Base-by-base conservation (phyloP, 2,888 invertebrate species). In the Platycnemis pennipes region DNA sequence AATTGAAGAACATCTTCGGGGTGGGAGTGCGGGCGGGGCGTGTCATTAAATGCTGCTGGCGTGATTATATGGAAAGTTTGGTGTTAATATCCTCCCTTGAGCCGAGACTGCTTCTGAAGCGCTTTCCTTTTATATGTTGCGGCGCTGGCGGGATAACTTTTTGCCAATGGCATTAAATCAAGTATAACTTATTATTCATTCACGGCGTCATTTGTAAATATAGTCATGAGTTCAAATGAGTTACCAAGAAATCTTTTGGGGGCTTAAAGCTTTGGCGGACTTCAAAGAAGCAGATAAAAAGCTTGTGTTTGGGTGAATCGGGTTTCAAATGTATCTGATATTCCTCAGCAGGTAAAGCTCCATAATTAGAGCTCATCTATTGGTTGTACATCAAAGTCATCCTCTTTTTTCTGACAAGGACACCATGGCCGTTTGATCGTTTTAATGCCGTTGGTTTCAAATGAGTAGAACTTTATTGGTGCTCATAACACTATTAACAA, bases 1-100 rank as follows among this genome's bases (percentile, higher is more conserved):
- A 91, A 91, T 91, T 91, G 91, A 91, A 91, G 91, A 91, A 91
- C 91, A 91, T 91, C 91, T 91, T 44, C n/a, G n/a, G 87, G 45
- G 11, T 13, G 77, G 77, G 13, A 37, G 77, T 77, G 16, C 77
- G 13, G 5, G 16, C 1, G 87, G 26, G 87, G 69, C 26, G n/a
- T 91, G 56, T 91, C 91, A 91, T 91, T 91, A 91, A 91, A 91
- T 63, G 91, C 56, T 63, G 56, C 56, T 26, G 26, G 91, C 56
- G 91, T 69, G 91, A 91, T 91, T 91, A 91, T 91, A 56, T 91
- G 63, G 56, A 69, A 91, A 91, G 91, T 91, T 91, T 44, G 44
- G 56, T 69, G 63, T 63, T 91, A 91, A 91, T 91, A 91, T 91
- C 91, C 77, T 91, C 91, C n/a, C n/a, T 91, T 63, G 37, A 63